Evolutionary conservation across 2,113 vertebrate genomes (phyloP).

Genomic region (Narcine bancroftii): DNA sequence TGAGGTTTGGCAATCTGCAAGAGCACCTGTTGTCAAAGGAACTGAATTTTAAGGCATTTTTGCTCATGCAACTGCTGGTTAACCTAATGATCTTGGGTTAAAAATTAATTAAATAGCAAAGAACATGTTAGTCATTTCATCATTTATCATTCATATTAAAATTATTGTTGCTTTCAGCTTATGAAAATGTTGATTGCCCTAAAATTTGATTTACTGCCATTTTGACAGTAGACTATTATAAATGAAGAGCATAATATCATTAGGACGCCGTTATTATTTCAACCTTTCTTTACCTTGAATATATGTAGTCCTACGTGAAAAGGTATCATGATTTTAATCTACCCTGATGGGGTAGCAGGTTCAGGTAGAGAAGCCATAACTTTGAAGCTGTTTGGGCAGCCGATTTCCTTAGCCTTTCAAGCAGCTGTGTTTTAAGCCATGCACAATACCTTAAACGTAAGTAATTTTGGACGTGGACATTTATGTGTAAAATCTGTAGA

Average conservation of each 20-base stretch:
- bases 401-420: neutral
- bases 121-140: constrained; percentile 15
- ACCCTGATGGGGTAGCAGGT: neutral
- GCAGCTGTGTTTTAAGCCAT: neutral
- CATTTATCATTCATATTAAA: neutral
- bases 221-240: neutral
- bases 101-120: constrained; percentile 30
- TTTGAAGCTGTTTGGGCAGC: neutral
- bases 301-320: neutral
- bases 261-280: neutral
- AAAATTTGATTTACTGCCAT: neutral
- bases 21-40: constrained; percentile 34
- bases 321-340: neutral
- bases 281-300: constrained; percentile 17
- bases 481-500: neutral
- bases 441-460: neutral
- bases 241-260: neutral
- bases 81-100: constrained; percentile 35
- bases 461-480: neutral
- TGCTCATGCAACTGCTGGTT: constrained; percentile 26
- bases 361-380: neutral
- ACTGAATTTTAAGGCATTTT: constrained; percentile 31
- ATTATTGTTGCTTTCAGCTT: neutral
- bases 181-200: constrained; percentile 7
- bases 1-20: constrained; percentile 34